Conservation (phyloP, 2,797 vertebrate species). For the Cirrhinus mrigala region DNA sequence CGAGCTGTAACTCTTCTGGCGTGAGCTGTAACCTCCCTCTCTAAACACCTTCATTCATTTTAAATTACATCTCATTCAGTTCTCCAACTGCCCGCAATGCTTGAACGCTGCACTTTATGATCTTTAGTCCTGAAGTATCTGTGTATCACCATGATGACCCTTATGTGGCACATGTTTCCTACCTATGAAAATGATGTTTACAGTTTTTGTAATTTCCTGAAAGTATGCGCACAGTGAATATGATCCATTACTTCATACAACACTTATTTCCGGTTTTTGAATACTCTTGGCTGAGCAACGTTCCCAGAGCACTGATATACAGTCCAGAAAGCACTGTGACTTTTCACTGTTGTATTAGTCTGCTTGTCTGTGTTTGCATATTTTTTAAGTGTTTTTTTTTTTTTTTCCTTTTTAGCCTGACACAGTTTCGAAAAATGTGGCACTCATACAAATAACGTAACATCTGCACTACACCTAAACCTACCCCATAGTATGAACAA, state of each 20-base stretch:
- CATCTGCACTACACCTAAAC: too few species aligned
- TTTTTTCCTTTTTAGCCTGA: too few species aligned
- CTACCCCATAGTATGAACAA: too few species aligned
- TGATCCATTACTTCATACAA: conserved; percentile 21
- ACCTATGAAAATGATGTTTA: conserved; percentile 55
- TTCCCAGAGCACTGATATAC: not conserved
- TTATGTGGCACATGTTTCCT: conserved; percentile 41
- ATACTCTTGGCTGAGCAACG: not conserved
- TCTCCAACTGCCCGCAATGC: conserved; percentile 2
- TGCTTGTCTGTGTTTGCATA: not conserved
- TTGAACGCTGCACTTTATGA: conserved; percentile 40
- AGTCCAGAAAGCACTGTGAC: not conserved
- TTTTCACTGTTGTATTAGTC: not conserved
- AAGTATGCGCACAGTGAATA: conserved; percentile 34
- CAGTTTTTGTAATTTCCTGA: conserved; percentile 24
- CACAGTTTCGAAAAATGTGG: not conserved
- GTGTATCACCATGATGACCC: conserved; percentile 55
- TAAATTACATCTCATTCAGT: conserved; percentile 53
- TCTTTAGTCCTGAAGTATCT: conserved; percentile 35
- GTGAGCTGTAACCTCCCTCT: conserved; percentile 36
- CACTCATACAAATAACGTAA: not conserved
- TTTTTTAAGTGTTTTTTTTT: not conserved
- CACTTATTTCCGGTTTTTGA: not conserved
- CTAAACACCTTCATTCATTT: conserved; percentile 60
- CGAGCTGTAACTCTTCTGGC: conserved; percentile 31